Evolutionary conservation across 2,113 vertebrate species (phyloP), one percentile per base, ranked within the genome.

Genomic region (Varanus salvator): DNA sequence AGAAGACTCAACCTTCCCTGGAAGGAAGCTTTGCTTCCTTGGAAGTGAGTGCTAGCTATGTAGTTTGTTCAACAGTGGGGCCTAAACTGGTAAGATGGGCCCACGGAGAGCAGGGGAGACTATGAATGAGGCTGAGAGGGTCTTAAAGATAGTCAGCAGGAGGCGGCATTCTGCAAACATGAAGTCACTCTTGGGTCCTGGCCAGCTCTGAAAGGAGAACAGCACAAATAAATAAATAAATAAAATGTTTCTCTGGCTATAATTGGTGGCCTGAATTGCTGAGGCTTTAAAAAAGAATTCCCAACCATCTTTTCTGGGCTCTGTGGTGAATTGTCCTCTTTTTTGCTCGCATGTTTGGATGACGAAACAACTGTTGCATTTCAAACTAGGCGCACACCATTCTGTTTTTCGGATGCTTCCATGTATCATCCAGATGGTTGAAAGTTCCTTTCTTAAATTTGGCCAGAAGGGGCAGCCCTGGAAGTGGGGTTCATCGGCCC

Each of bases 171-270:
- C 85, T 74, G 27, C n/a, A 34, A 8, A 4, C 25, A 4, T 87
- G 85, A 87, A 84, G 34, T 91, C 90, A 87, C 68, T 31, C 66
- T 87, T 87, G 85, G 64, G 27, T 17, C 72, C n/a, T 25, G 3
- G 72, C 85, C 86, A 84, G 90, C n/a, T 6, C 72, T 68, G 71
- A 6, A 87, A 76, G n/a, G 89, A 69, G 90, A 69, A 25, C n/a
- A 38, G 78, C 8, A 66, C 74, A 82, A 38, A n/a, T 60, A 78
- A 66, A 57, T 60, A 66, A 60, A 68, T 77, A 38, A 44, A 44
- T 44, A 44, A 44, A 44, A 44, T n/a, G 19, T 71, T 77, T 84
- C 76, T 57, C n/a, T 52, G 34, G 44, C 17, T 84, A 25, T 84
- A 25, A 78, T 76, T 71, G 34, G 66, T 7, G 34, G 57, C 50